Evolutionary conservation across 2,113 vertebrate genomes (phyloP).

Genomic region (Ammodytes dubius): DNA sequence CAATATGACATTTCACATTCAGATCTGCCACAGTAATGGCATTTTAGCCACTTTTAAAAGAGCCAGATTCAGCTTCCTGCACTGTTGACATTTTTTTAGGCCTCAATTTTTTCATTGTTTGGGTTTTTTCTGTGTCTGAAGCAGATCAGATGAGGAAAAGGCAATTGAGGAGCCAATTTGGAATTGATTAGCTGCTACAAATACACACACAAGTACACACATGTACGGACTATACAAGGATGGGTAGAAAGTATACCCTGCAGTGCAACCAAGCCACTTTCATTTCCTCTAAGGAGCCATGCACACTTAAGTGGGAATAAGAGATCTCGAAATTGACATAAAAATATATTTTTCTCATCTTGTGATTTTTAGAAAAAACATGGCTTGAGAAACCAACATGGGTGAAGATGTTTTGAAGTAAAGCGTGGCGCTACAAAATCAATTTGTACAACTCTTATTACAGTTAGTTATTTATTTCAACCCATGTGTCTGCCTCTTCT

Average conservation of each 20-base stretch:
- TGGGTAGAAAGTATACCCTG: conserved; percentile 5
- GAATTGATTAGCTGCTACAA: conserved; percentile 61
- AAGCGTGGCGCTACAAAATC: conserved; percentile 66
- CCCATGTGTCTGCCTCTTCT: conserved; percentile 50
- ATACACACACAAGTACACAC: conserved; percentile 38
- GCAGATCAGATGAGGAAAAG: conserved; percentile 52
- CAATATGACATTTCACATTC: conserved; percentile 88
- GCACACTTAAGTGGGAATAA: conserved; percentile 47
- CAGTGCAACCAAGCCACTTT: conserved; percentile 19
- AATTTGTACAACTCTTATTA: conserved; percentile 76
- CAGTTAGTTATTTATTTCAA: conserved; percentile 69
- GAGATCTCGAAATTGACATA: conserved; percentile 61
- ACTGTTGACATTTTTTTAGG: conserved; percentile 80
- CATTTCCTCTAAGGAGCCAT: conserved; percentile 37
- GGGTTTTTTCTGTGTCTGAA: conserved; percentile 64
- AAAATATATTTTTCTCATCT: conserved; percentile 70
- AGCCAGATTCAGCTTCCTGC: conserved; percentile 77
- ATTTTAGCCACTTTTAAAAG: conserved; percentile 88
- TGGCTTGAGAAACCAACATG: conserved; percentile 49
- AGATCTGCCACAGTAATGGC: conserved; percentile 87
- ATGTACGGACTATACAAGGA: conserved; percentile 16
- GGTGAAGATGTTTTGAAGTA: conserved; percentile 72
- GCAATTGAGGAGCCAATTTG: conserved; percentile 49
- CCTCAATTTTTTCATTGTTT: conserved; percentile 64
- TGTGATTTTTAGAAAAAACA: conserved; percentile 56